Evolutionary conservation across 2,113 vertebrate species (phyloP).

Genomic region (Salvelinus alpinus): DNA sequence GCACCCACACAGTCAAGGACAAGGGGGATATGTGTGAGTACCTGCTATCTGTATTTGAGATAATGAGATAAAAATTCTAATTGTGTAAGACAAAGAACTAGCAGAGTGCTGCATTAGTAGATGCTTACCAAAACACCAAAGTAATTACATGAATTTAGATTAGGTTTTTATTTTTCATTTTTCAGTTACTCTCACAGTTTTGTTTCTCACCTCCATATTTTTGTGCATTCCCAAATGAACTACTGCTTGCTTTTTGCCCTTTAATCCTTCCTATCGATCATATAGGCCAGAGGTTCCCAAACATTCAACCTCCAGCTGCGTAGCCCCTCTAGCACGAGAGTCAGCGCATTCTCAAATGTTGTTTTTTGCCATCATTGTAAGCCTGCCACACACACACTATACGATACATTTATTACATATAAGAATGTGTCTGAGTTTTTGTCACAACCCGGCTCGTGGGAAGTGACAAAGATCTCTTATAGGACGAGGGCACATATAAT

Average conservation of each 20-base stretch:
- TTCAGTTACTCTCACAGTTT: conserved; percentile 9
- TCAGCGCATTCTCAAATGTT: no score
- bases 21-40: not conserved
- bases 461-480: no score
- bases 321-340: no score
- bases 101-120: conserved; percentile 45
- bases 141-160: conserved; percentile 34
- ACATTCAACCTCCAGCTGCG: no score
- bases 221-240: not conserved
- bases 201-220: conserved; percentile 6
- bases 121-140: conserved; percentile 25
- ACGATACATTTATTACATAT: no score
- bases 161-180: conserved; percentile 2
- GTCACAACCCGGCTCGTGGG: no score
- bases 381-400: no score
- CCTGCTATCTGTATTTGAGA: conserved; percentile 43
- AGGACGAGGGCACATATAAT: no score
- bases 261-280: not conserved
- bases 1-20: not conserved
- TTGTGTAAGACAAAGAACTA: conserved; percentile 39
- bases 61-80: conserved; percentile 62
- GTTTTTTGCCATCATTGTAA: no score
- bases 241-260: not conserved
- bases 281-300: not conserved
- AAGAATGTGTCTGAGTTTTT: no score